Evolutionary conservation across 2,888 invertebrate species (phyloP).

Genomic region (Hydroisotoma schaefferi): DNA sequence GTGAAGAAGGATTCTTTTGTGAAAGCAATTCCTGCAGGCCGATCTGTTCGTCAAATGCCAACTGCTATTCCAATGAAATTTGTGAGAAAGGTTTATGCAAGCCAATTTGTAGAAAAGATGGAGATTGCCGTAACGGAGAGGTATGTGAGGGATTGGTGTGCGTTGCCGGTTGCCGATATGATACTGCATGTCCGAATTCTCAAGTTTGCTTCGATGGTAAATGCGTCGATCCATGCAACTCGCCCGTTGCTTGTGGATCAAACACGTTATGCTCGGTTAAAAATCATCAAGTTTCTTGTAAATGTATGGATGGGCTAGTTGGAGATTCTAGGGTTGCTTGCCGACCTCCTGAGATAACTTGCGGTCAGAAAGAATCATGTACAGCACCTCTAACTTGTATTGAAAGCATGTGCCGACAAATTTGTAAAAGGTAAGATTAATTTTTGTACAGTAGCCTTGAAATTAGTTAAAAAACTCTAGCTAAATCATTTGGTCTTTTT

Average conservation of each 20-base stretch:
- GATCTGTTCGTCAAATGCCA: constrained; percentile 69
- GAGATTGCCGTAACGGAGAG: constrained; percentile 81
- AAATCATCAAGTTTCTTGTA: constrained; percentile 70
- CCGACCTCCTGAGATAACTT: constrained; percentile 64
- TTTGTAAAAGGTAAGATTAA: constrained; percentile 66
- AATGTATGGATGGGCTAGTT: constrained; percentile 66
- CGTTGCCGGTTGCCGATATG: constrained; percentile 72
- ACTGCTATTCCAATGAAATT: constrained; percentile 78
- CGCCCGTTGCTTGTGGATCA: constrained; percentile 75
- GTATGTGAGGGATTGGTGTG: constrained; percentile 80
- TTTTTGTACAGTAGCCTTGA: neutral
- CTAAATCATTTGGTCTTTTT: neutral
- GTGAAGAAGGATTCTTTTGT: constrained; percentile 68
- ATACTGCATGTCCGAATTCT: constrained; percentile 69
- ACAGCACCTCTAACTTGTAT: constrained; percentile 69
- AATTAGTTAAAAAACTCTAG: neutral
- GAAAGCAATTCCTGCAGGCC: constrained; percentile 67
- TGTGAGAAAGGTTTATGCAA: constrained; percentile 77
- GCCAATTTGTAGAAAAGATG: constrained; percentile 75
- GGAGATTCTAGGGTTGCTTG: constrained; percentile 75
- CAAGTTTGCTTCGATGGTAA: constrained; percentile 73
- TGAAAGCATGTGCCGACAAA: constrained; percentile 71
- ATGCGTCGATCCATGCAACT: constrained; percentile 71
- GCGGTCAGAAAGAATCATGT: constrained; percentile 66
- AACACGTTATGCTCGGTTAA: constrained; percentile 70